Conservation (phyloP, 1,140 invertebrate species). For the Amphibalanus amphitrite region DNA sequence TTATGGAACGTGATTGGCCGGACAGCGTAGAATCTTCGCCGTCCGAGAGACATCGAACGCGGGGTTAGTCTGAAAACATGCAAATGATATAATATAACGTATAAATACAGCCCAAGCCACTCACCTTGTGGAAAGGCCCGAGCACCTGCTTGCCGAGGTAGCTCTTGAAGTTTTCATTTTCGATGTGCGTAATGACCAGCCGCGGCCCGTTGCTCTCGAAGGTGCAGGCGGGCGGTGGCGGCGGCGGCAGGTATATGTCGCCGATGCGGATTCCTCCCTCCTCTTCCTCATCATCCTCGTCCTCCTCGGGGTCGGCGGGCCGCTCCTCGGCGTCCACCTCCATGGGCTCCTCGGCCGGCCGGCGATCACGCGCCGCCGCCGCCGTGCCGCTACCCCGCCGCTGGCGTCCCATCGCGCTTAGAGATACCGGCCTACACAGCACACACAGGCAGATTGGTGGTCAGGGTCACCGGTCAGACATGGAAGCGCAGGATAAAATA, state of each 20-base stretch:
- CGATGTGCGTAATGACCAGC: constrained; percentile 80
- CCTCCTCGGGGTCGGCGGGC: constrained; percentile 4
- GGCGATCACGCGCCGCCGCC: not conserved
- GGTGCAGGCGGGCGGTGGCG: constrained; percentile 46
- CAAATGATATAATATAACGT: too few species aligned
- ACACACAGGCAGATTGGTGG: not conserved
- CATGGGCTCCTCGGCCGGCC: not conserved
- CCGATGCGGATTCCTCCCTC: constrained; percentile 33
- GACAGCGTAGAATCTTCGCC: too few species aligned
- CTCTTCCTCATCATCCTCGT: constrained; percentile 15
- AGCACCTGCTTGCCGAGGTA: constrained; percentile 62
- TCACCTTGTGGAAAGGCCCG: constrained; percentile 36
- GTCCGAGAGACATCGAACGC: too few species aligned
- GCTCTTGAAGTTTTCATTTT: constrained; percentile 93
- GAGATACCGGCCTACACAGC: not conserved
- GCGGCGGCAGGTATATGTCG: constrained; percentile 79
- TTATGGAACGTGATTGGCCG: too few species aligned
- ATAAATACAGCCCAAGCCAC: not conserved
- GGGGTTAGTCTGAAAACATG: too few species aligned
- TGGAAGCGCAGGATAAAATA: too few species aligned
- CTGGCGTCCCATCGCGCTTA: not conserved
- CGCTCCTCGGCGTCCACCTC: not conserved
- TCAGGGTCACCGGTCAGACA: not conserved
- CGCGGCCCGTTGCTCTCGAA: constrained; percentile 50
- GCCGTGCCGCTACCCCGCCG: not conserved